Conservation (phyloP, 2,113 vertebrate genomes). For the Labeo catla region DNA sequence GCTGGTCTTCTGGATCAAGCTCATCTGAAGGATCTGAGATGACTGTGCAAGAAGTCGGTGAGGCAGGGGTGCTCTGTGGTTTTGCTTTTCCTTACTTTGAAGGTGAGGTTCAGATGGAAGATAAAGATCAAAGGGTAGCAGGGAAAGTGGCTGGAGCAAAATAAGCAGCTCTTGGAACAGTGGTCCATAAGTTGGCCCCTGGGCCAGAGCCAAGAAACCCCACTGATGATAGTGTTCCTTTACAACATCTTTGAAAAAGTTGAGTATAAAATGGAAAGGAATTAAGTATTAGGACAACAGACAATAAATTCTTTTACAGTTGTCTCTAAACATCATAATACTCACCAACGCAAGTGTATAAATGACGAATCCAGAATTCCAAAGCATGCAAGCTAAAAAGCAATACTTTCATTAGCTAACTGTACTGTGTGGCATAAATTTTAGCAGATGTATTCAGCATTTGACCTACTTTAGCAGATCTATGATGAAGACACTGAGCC, state of each 20-base stretch:
- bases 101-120: constrained; percentile 87
- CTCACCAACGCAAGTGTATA: constrained; percentile 89
- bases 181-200: constrained; percentile 77
- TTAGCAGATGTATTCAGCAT: not conserved
- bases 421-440: not conserved
- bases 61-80: not conserved
- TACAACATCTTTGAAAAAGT: constrained; percentile 80
- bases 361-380: constrained; percentile 95
- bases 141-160: constrained; percentile 89
- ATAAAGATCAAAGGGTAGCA: constrained; percentile 92
- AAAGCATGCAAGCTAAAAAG: constrained; percentile 85
- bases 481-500: constrained; percentile 93
- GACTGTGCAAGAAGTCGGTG: constrained; percentile 1
- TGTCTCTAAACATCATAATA: not conserved
- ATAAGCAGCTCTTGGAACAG: constrained; percentile 92
- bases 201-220: constrained; percentile 89
- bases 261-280: not conserved
- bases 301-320: not conserved
- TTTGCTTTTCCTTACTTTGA: constrained; percentile 69
- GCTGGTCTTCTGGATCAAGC: constrained; percentile 25
- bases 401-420: constrained; percentile 20
- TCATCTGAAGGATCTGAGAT: constrained; percentile 34
- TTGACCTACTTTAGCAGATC: constrained; percentile 93
- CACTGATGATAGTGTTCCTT: constrained; percentile 87
- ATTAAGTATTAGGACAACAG: not conserved